Evolutionary conservation across 1,140 invertebrate genomes (phyloP).

Genomic region (Watersipora subatra): DNA sequence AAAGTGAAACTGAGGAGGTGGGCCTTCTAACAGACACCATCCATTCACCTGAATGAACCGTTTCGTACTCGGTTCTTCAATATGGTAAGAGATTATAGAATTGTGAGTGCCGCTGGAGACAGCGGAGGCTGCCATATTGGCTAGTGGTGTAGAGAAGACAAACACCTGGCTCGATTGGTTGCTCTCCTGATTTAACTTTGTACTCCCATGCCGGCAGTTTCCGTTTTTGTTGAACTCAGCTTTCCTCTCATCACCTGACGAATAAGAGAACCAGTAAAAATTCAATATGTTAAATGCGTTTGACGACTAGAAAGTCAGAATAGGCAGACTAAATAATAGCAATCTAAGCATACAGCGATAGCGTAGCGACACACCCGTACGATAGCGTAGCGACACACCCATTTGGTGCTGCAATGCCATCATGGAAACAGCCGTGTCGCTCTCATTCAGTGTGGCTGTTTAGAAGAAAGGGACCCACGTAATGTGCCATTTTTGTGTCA

Average conservation of each 20-base stretch:
- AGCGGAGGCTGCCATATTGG: constrained; percentile 84
- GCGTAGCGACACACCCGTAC: too few species aligned
- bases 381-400: too few species aligned
- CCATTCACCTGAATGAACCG: constrained; percentile 71
- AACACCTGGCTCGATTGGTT: constrained; percentile 91
- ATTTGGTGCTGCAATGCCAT: too few species aligned
- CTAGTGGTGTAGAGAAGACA: constrained; percentile 83
- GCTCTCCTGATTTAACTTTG: not conserved
- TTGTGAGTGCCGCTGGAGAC: constrained; percentile 74
- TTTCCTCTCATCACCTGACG: not conserved
- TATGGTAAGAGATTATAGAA: constrained; percentile 89
- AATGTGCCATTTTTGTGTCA: too few species aligned
- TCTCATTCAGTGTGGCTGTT: too few species aligned
- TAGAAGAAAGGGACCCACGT: too few species aligned
- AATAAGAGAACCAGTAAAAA: not conserved
- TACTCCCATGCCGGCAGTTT: not conserved
- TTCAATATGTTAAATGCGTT: not conserved
- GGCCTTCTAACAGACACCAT: not conserved
- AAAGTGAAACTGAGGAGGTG: not conserved
- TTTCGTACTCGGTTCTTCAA: constrained; percentile 83
- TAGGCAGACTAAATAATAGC: not conserved
- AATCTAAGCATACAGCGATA: not conserved
- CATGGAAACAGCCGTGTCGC: too few species aligned
- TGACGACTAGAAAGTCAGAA: not conserved
- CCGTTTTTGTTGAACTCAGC: not conserved